Base-by-base conservation (phyloP, 1,140 invertebrate genomes). In the Dysdera silvatica region DNA sequence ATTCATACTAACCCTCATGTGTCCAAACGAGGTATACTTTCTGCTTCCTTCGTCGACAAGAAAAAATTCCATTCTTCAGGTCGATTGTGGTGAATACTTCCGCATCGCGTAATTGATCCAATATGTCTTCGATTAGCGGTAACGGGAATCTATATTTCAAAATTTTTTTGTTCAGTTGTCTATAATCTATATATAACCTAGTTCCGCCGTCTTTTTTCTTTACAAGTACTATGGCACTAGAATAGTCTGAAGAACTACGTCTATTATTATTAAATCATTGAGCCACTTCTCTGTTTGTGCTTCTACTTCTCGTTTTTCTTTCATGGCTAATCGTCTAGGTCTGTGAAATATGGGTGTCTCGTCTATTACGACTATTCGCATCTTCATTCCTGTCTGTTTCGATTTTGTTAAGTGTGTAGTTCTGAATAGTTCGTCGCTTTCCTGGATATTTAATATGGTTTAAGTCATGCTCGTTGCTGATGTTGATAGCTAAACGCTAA, bases 1-100 rank as follows among this genome's bases (percentile, higher is more conserved):
- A 55, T 20, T 55, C 40, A 35, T 55, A 55, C 26, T 55, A 28
- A 10, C 52, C 52, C 35, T 55, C 29, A 43, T 55, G 52, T 4
- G 52, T 55, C 6, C 52, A 40, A 55, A 55, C 3, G 52, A 55
- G 5, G 52, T 40, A 16, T 43, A 55, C 35, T 43, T 55, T 18
- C 6, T 43, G 18, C 28, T 40, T 10, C 20, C 35, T 5, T 5
- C 6, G 18, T 55, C 52, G 10, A 55, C 20, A 43, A 5, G n/a
- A 8, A 55, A 55, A 55, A 18, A 55, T 32, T 7, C 33, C 52
- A 32, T 43, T 55, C 18, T 55, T 55, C 5, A 55, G 23, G 18
- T 55, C 52, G 7, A 55, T 12, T 7, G 28, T 10, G 6, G 26
- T 55, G 23, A 55, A 55, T 10, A 55, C 52, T 5, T 40, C 7